These are phyloP conservation scores for Cyrtonyx montezumae DNA, from an alignment of 2,113 vertebrate genomes.

Conservation along the genomic window DNA sequence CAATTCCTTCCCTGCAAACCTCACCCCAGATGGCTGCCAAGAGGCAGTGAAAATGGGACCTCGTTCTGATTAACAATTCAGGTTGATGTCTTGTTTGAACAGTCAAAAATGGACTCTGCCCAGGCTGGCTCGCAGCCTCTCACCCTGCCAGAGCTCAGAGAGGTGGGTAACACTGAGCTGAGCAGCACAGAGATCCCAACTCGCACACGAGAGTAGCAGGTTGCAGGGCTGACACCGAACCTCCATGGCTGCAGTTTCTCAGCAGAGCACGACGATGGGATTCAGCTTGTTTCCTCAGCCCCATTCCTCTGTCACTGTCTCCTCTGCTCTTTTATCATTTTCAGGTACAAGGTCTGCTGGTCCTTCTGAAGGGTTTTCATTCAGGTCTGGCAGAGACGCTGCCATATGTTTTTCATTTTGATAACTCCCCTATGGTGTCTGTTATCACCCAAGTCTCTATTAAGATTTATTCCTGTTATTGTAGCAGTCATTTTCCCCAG, in stretches of 20 bases:
- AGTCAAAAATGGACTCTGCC: neutral
- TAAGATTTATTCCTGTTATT: slow-evolving; percentile 76
- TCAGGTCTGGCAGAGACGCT: slow-evolving; percentile 15
- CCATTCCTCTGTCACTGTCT: neutral
- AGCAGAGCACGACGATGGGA: rapidly evolving
- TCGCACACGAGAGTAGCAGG: neutral
- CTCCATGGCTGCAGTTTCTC: neutral
- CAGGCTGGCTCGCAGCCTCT: neutral
- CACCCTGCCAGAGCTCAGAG: neutral
- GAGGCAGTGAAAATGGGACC: neutral
- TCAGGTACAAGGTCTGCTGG: slow-evolving; percentile 34
- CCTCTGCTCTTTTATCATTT: neutral
- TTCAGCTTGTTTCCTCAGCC: neutral
- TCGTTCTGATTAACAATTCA: neutral
- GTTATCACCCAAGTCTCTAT: slow-evolving; percentile 73
- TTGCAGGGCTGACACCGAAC: neutral
- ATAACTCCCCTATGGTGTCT: slow-evolving; percentile 68
- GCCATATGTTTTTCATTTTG: slow-evolving; percentile 69
- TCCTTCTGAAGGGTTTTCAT: slow-evolving; percentile 32
- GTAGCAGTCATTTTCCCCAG: slow-evolving; percentile 66
- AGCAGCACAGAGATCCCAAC: neutral
- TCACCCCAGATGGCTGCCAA: neutral
- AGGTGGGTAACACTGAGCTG: neutral
- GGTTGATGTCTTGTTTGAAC: neutral
- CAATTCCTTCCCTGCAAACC: neutral